Evolutionary conservation across 2,888 invertebrate genomes (phyloP).

Genomic region (Maniola hyperantus): DNA sequence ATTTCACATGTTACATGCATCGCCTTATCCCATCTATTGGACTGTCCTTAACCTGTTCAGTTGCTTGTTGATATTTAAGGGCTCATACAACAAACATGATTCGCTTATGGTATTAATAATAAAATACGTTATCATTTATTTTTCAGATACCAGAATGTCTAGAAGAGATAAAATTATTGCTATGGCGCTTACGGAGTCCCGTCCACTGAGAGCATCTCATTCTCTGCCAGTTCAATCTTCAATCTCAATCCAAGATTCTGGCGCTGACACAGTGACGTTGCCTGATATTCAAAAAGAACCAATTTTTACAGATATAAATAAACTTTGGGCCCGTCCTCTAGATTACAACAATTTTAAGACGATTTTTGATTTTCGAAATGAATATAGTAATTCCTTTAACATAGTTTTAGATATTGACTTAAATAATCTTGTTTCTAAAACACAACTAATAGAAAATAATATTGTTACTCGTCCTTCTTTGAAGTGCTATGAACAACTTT

Average conservation of each 20-base stretch:
- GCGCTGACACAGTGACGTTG: neutral
- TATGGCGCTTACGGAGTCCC: too few relatives aligned
- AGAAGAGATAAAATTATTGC: neutral
- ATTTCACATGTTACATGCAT: conserved; percentile 1
- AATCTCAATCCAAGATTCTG: neutral
- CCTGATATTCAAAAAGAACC: conserved; percentile 1
- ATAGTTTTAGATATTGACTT: neutral
- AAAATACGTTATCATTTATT: neutral
- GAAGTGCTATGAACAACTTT: too few relatives aligned
- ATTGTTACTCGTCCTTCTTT: too few relatives aligned
- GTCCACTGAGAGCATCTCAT: too few relatives aligned
- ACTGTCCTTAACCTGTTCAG: too few relatives aligned
- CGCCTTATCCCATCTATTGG: neutral
- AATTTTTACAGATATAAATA: conserved; percentile 2
- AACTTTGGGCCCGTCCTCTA: neutral
- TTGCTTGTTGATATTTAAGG: neutral
- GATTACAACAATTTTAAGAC: neutral
- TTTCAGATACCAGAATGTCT: neutral
- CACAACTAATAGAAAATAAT: too few relatives aligned
- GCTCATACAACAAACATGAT: neutral
- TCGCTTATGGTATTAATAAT: neutral
- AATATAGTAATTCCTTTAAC: neutral
- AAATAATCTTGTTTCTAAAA: too few relatives aligned
- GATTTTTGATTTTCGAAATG: neutral
- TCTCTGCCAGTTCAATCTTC: neutral